Evolutionary conservation across 2,113 vertebrate species (phyloP).

Genomic region (Salminus brasiliensis): DNA sequence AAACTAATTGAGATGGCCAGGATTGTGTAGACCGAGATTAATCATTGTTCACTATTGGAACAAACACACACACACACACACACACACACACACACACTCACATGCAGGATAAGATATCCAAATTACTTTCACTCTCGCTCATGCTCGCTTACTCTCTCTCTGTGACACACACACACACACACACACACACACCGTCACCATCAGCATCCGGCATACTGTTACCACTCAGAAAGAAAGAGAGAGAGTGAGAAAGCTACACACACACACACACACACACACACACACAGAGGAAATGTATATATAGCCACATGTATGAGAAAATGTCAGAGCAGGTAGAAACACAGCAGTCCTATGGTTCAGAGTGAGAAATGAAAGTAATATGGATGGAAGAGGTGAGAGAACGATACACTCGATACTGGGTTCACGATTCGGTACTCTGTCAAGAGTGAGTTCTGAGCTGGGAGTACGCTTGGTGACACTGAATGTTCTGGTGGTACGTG

Average conservation of each 20-base stretch:
- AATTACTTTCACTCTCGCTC: background rate
- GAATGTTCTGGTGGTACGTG: too few relatives aligned
- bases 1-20: conserved; percentile 6
- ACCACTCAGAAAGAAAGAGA: background rate
- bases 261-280: too few relatives aligned
- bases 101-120: background rate
- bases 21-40: background rate
- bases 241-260: background rate
- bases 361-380: too few relatives aligned
- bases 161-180: background rate
- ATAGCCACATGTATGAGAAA: too few relatives aligned
- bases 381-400: too few relatives aligned
- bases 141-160: background rate
- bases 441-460: too few relatives aligned
- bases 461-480: too few relatives aligned
- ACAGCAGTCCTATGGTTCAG: too few relatives aligned
- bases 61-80: background rate
- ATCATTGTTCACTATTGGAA: background rate
- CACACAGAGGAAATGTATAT: too few relatives aligned
- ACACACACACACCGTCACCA: background rate
- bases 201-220: background rate
- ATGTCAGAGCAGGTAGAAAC: too few relatives aligned
- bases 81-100: background rate
- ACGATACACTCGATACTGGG: too few relatives aligned
- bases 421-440: too few relatives aligned